These are phyloP conservation scores for Myocastor coypus DNA, from an alignment of 2,113 vertebrate genomes.

Conservation along the genomic window DNA sequence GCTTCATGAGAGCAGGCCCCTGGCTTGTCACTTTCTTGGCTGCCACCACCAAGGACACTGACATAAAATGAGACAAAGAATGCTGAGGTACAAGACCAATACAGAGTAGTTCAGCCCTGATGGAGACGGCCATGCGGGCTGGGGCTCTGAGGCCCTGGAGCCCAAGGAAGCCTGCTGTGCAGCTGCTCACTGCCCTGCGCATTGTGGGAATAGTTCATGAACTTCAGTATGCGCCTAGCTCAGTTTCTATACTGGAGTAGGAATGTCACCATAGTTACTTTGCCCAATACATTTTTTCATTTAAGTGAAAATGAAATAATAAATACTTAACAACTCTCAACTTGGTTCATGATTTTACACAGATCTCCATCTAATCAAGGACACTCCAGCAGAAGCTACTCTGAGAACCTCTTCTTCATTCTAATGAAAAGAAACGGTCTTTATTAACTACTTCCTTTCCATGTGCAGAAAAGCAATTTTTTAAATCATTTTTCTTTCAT, in stretches of 20 bases:
- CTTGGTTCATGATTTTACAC: neutral
- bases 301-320: neutral
- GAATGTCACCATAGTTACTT: conserved; percentile 50
- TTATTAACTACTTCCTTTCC: neutral
- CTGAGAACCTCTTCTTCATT: conserved; percentile 7
- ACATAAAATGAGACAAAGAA: too few species aligned
- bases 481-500: neutral
- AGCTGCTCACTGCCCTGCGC: neutral
- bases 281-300: neutral
- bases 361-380: neutral
- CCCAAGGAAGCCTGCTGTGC: neutral
- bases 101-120: too few species aligned
- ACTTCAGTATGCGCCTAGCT: neutral
- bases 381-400: neutral
- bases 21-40: neutral
- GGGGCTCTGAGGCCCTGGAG: neutral
- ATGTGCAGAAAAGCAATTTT: neutral
- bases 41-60: neutral
- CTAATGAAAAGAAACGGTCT: neutral
- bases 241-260: neutral
- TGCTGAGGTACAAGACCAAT: neutral
- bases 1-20: neutral
- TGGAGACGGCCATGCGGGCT: too few species aligned
- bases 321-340: neutral
- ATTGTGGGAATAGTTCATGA: neutral